phyloP scores from a whole-genome alignment of 2,888 invertebrate genomes.

The Eustalomyia histrio region DNA sequence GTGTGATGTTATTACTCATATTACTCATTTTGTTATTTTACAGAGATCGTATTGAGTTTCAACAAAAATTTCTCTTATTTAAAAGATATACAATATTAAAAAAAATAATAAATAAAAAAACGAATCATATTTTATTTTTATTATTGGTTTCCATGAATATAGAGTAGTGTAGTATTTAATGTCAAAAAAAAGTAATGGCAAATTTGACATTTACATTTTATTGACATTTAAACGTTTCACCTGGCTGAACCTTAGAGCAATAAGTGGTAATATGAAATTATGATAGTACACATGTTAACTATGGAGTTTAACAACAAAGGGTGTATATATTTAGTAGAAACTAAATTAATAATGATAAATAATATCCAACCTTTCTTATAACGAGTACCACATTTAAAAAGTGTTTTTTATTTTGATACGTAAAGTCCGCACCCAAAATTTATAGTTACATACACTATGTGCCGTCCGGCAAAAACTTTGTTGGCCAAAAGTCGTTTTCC shows the following conservation, averaged over 20 bases:
- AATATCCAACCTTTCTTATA: too few relatives aligned
- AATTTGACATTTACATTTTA: constrained; percentile 67
- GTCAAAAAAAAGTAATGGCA: constrained; percentile 26
- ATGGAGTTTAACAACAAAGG: constrained; percentile 1
- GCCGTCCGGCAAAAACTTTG: too few relatives aligned
- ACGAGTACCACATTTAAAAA: too few relatives aligned
- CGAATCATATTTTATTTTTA: constrained; percentile 42
- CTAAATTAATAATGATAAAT: too few relatives aligned
- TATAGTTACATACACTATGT: too few relatives aligned
- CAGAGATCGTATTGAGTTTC: constrained; percentile 37
- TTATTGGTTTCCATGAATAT: not conserved
- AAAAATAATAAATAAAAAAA: not conserved
- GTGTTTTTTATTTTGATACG: too few relatives aligned
- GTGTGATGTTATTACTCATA: constrained; percentile 42
- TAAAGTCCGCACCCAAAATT: too few relatives aligned
- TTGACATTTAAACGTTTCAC: constrained; percentile 77
- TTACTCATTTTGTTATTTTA: constrained; percentile 36
- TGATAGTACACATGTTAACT: constrained; percentile 9
- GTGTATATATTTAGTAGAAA: not conserved
- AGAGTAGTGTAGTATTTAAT: not conserved
- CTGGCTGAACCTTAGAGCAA: constrained; percentile 73
- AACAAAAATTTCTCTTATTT: constrained; percentile 44
- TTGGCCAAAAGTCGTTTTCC: too few relatives aligned
- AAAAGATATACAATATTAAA: too few relatives aligned
- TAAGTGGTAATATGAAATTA: constrained; percentile 42